These are phyloP conservation scores for Tiliacea aurago DNA, from an alignment of 2,888 invertebrate species.

Conservation along the genomic window DNA sequence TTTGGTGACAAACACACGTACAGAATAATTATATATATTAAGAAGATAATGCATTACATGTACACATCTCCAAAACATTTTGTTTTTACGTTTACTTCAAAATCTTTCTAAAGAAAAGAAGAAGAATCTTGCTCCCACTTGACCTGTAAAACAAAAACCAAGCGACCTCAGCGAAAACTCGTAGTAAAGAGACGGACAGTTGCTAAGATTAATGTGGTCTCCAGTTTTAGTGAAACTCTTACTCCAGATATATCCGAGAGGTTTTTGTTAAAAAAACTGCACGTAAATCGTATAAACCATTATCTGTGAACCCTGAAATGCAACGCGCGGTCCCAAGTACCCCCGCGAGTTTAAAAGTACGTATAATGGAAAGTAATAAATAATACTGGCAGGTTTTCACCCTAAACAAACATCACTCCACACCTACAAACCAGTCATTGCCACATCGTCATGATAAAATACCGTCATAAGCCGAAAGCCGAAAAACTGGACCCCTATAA, in stretches of 20 bases:
- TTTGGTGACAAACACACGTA: too few relatives aligned
- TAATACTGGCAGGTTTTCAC: conserved; percentile 64
- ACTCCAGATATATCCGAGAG: conserved; percentile 78
- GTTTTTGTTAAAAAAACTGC: conserved; percentile 64
- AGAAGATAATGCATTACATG: too few relatives aligned
- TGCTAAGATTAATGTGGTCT: conserved; percentile 84
- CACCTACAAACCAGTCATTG: conserved; percentile 73
- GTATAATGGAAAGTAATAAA: conserved; percentile 68
- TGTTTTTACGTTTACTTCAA: too few relatives aligned
- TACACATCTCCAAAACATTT: too few relatives aligned
- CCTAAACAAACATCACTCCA: conserved; percentile 68
- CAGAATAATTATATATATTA: too few relatives aligned
- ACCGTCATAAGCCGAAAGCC: conserved; percentile 85
- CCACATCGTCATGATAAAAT: conserved; percentile 83
- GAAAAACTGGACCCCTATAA: conserved; percentile 88
- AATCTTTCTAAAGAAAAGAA: too few relatives aligned
- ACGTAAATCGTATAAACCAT: conserved; percentile 61
- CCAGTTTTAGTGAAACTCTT: conserved; percentile 79
- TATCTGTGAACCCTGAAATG: conserved; percentile 56
- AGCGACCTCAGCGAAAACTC: conserved; percentile 58
- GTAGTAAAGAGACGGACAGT: conserved; percentile 74
- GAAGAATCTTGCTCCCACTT: not conserved
- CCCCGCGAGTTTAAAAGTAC: conserved; percentile 59
- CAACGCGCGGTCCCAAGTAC: conserved; percentile 44
- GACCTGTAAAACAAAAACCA: conserved; percentile 9